A percentile compares a stretch with the other conserved stretches of the same genome.
phyloP scores from a whole-genome alignment of 30 jellyfish, hydroid and myxozoan species.

The Calvadosia cruxmelitensis region DNA sequence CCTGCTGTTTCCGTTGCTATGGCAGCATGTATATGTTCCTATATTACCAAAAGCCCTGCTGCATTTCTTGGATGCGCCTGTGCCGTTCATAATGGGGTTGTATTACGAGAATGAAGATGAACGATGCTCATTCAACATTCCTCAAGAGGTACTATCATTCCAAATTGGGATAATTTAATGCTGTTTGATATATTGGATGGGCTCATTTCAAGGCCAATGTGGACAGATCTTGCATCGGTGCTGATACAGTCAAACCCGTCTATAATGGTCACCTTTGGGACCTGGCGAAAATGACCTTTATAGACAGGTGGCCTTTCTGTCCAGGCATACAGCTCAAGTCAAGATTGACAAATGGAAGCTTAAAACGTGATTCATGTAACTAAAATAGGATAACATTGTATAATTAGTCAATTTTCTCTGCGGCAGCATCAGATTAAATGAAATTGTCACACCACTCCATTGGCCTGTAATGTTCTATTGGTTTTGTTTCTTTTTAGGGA shows the following conservation, averaged over 20 bases:
- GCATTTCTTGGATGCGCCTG: conserved; percentile 98
- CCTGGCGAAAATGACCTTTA: background rate
- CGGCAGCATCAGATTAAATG: too few relatives aligned
- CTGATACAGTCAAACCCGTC: background rate
- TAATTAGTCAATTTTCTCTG: too few relatives aligned
- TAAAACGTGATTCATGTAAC: too few relatives aligned
- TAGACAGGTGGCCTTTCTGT: background rate
- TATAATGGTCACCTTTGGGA: background rate
- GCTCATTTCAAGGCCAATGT: background rate
- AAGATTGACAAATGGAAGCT: too few relatives aligned
- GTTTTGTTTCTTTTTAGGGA: conserved; percentile 40
- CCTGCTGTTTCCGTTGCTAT: conserved; percentile 74
- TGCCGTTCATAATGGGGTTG: conserved; percentile 94
- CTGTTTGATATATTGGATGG: too few relatives aligned
- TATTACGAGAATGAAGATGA: conserved; percentile 89
- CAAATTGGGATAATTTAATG: too few relatives aligned
- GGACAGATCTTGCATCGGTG: background rate
- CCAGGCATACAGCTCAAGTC: too few relatives aligned
- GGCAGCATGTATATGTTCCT: conserved; percentile 98
- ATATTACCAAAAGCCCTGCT: conserved; percentile 78
- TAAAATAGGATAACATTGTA: too few relatives aligned
- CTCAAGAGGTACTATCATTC: conserved; percentile 74
- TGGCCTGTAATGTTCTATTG: too few relatives aligned
- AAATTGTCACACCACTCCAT: too few relatives aligned
- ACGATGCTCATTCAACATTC: conserved; percentile 53